These are phyloP conservation scores for Dinocampus coccinellae DNA, from an alignment of 2,888 invertebrate genomes.

Conservation along the genomic window DNA sequence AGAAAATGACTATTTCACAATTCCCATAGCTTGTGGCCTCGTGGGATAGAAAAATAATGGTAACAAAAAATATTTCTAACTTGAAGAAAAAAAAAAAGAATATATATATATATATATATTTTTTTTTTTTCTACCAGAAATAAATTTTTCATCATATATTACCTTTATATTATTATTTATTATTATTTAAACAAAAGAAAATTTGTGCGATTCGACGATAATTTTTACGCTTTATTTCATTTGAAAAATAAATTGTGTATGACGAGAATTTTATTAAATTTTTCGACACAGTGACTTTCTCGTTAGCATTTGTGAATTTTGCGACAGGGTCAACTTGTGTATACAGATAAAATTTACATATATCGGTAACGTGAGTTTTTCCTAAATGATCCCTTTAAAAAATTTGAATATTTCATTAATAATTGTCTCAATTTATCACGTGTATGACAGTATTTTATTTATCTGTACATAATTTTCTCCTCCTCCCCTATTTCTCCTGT, in stretches of 20 bases:
- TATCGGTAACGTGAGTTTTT: neutral
- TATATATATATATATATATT: no score
- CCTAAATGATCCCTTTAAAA: slow-evolving; percentile 7
- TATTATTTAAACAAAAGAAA: neutral
- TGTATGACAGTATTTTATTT: neutral
- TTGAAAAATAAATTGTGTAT: slow-evolving; percentile 64
- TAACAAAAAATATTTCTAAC: no score
- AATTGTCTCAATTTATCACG: slow-evolving; percentile 53
- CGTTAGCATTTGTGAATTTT: slow-evolving; percentile 69
- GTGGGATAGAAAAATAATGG: no score
- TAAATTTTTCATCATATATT: no score
- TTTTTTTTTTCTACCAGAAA: no score
- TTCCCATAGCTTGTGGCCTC: no score
- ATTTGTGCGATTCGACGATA: no score
- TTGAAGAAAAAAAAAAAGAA: no score
- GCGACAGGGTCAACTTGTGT: slow-evolving; percentile 32
- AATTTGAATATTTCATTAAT: slow-evolving; percentile 65
- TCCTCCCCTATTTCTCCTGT: slow-evolving; percentile 22
- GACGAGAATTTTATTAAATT: slow-evolving; percentile 68
- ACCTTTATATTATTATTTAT: no score
- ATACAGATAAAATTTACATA: slow-evolving; percentile 7
- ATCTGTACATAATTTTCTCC: neutral
- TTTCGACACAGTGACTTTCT: slow-evolving; percentile 62
- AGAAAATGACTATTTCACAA: no score
- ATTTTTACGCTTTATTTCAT: slow-evolving; percentile 40